These are phyloP conservation scores for Pelobates cultripes DNA, from an alignment of 2,797 vertebrate genomes.

Conservation along the genomic window DNA sequence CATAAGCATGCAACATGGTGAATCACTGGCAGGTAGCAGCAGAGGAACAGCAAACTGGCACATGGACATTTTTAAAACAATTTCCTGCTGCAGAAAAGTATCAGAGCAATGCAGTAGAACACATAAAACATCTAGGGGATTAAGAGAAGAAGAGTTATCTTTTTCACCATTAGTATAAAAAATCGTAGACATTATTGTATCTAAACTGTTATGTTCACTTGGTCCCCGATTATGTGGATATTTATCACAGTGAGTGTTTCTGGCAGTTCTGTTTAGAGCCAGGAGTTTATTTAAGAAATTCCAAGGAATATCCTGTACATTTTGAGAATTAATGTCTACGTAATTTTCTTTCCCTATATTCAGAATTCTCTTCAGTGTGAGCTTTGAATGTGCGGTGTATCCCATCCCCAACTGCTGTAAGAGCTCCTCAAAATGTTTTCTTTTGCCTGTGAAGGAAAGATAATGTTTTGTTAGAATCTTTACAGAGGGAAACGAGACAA, in stretches of 20 bases:
- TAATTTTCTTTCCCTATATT: not conserved
- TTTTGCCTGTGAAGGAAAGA: not conserved
- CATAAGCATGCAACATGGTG: too few species aligned
- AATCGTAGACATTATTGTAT: not conserved
- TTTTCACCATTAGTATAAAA: not conserved
- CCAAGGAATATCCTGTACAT: constrained; percentile 35
- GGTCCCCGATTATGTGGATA: constrained; percentile 35
- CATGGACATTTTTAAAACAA: constrained; percentile 33
- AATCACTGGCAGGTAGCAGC: too few species aligned
- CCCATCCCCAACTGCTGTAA: constrained; percentile 25
- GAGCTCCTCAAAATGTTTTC: not conserved
- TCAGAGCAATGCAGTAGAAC: constrained; percentile 68
- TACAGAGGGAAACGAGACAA: not conserved
- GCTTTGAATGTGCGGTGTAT: constrained; percentile 51
- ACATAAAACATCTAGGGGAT: constrained; percentile 80
- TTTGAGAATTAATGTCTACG: constrained; percentile 1
- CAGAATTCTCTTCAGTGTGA: not conserved
- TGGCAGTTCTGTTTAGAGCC: constrained; percentile 13
- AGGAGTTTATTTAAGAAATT: constrained; percentile 26
- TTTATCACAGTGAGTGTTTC: constrained; percentile 8
- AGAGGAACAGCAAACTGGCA: constrained; percentile 11
- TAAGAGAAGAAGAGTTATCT: constrained; percentile 25
- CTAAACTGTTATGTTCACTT: constrained; percentile 34
- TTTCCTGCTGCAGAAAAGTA: constrained; percentile 31
- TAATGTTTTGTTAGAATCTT: not conserved